A percentile compares a stretch with the other conserved stretches of the same genome.
phyloP scores from a whole-genome alignment of 2,888 invertebrate species.

The Steromphala cineraria region DNA sequence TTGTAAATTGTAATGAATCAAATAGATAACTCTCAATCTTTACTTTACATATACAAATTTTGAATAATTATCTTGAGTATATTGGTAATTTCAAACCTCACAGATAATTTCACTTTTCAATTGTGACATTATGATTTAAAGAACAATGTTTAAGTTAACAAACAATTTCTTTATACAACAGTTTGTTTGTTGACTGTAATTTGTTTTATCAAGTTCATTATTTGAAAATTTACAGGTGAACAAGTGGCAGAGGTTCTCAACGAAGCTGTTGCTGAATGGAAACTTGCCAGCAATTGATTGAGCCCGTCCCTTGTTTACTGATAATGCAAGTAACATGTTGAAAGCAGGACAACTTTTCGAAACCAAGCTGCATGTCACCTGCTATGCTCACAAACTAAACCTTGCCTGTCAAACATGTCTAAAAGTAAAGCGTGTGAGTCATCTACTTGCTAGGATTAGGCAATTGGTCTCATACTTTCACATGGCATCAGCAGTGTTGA shows the following conservation, averaged over 20 bases:
- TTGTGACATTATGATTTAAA: not conserved
- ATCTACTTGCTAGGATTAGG: no score
- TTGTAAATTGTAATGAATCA: not conserved
- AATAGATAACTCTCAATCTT: not conserved
- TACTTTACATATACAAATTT: not conserved
- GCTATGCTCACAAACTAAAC: no score
- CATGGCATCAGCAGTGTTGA: no score
- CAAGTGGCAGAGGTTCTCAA: not conserved
- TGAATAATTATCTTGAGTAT: not conserved
- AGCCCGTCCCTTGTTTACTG: no score
- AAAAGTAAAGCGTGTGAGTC: not conserved
- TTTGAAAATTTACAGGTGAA: constrained; percentile 7
- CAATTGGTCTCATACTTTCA: no score
- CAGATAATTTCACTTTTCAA: not conserved
- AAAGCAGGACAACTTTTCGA: no score
- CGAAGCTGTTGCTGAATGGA: constrained; percentile 1
- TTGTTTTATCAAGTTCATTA: not conserved
- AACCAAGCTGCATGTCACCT: no score
- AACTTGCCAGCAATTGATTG: no score
- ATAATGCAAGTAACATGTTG: no score
- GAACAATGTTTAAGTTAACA: not conserved
- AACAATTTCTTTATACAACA: constrained; percentile 3
- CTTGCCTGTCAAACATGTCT: no score
- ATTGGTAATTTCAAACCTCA: not conserved
- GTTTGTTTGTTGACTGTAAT: no score